A percentile compares a stretch with the other conserved stretches of the same genome.
Evolutionary conservation across 2,888 invertebrate species (phyloP).

Genomic region (Xylocampa areola): DNA sequence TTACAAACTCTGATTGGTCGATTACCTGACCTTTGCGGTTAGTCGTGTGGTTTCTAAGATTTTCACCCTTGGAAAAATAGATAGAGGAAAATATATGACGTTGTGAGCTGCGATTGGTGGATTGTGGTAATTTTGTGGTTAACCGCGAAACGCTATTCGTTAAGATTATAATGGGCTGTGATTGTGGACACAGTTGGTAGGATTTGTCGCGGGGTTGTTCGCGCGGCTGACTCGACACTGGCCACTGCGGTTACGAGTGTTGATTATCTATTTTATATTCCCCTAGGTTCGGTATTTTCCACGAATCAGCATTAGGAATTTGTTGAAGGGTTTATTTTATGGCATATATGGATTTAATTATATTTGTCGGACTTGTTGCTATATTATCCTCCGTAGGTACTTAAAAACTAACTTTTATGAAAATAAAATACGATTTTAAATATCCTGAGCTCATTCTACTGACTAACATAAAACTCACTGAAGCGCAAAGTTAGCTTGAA

Average conservation of each 20-base stretch:
- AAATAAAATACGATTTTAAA: neutral
- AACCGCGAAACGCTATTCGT: constrained; percentile 87
- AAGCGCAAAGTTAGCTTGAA: constrained; percentile 1
- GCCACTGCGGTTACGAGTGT: constrained; percentile 58
- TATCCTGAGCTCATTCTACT: neutral
- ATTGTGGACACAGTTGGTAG: constrained; percentile 64
- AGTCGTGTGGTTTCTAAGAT: constrained; percentile 91
- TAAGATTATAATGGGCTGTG: constrained; percentile 86
- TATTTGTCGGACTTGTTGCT: constrained; percentile 8
- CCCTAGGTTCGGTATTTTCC: constrained; percentile 38
- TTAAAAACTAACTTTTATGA: accelerated
- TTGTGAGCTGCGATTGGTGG: constrained; percentile 81
- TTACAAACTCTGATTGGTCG: constrained; percentile 90
- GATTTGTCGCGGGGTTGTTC: constrained; percentile 80
- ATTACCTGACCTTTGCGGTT: constrained; percentile 90
- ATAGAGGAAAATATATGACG: constrained; percentile 84
- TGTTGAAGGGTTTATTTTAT: constrained; percentile 38
- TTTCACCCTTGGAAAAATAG: constrained; percentile 88
- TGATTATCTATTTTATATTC: constrained; percentile 59
- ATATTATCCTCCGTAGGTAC: neutral
- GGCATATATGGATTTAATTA: constrained; percentile 16
- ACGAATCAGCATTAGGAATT: constrained; percentile 49
- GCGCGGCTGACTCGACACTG: constrained; percentile 57
- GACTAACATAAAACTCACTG: constrained; percentile 4
- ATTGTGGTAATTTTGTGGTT: constrained; percentile 84